Base-by-base conservation (phyloP, 2,797 vertebrate genomes). In the Alca torda region DNA sequence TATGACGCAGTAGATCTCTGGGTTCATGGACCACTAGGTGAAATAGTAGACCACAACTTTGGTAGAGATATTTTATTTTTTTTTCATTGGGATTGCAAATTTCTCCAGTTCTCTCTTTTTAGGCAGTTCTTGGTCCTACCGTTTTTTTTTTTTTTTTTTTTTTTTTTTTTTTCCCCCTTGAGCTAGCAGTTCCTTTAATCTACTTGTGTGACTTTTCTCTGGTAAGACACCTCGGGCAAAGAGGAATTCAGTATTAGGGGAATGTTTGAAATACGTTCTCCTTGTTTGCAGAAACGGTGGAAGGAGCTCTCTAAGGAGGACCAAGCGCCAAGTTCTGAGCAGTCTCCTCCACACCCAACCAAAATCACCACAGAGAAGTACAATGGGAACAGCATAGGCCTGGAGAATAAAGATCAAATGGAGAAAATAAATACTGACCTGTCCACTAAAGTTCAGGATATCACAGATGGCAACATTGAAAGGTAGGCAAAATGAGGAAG, bases 341-440 rank as follows among this genome's bases (percentile, higher is more conserved):
- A 98, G 80, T 98, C 98, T 13, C 97, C 98, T 16, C 97, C 98
- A 46, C 96, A 79, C 74, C 95, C 63, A 96, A 67, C 83, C 72
- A 98, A 98, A 97, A 96, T 95, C 96, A 97, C 92, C 89, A 98
- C 93, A 95, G 99, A 98, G 96, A 98, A 98, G 68, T 98, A 96
- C 90, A 99, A 99, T 56, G 99, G 99, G 70, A 99, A 96, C 96
- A 98, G 96, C 54, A 89, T 97, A 88, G 95, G 89, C 61, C 89
- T 97, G 70, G 98, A 98, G 89, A 98, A 67, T 67, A 97, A 97
- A 84, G 97, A 98, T 90, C 94, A 94, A 69, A 94, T 93, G 33
- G 97, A 96, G 78, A 98, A 98, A 86, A 84, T 77, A 88, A 91
- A 89, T 30, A 76, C 90, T 56, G 97, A 97, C 43, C 63, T 97